Evolutionary conservation across 2,888 invertebrate species (phyloP), one percentile per base, ranked within the genome.

Genomic region (Eupithecia pulchellata): DNA sequence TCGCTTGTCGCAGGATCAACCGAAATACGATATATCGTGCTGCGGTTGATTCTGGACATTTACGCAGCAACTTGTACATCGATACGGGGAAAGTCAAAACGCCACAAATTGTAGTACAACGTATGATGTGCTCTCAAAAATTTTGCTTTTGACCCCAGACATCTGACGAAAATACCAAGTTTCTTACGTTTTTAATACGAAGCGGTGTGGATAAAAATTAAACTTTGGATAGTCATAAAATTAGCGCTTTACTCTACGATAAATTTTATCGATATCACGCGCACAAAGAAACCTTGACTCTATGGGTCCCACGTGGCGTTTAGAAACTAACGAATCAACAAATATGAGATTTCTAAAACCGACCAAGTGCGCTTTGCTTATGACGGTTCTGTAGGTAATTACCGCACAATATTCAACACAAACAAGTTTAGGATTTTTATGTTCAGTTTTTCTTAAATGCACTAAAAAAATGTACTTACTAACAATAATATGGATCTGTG

Each of bases 181-280:
- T 20, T 29, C 29, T 57, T 57, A 57, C 17, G 29, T 13, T 57
- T 47, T 29, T 29, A 29, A 17, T 29, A 17, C 17, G 57, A 57
- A 32, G 20, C n/a, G 0, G 20, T 20, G 32, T 6, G 13, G 32
- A 34, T 61, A 61, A 61, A 34, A 32, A 32, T 20, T 34, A 61
- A 61, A 61, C 61, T 61, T 61, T 61, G 63, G 39, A 63, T 29
- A n/a, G 42, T 32, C 42, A 13, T 63, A n/a, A 39, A 39, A 63
- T 32, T 17, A 63, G 14, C 42, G 9, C 27, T 39, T 63, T 17
- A 27, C 14, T 42, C 27, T n/a, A 42, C 27, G 63, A 36, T 39
- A 63, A 34, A 61, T 25, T 25, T 61, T 61, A 61, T 61, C 61
- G 13, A 61, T 61, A 61, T 36, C 61, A 61, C 61, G 42, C 14